phyloP scores from a whole-genome alignment of 2,888 invertebrate species.

The Oligia fasciuncula region DNA sequence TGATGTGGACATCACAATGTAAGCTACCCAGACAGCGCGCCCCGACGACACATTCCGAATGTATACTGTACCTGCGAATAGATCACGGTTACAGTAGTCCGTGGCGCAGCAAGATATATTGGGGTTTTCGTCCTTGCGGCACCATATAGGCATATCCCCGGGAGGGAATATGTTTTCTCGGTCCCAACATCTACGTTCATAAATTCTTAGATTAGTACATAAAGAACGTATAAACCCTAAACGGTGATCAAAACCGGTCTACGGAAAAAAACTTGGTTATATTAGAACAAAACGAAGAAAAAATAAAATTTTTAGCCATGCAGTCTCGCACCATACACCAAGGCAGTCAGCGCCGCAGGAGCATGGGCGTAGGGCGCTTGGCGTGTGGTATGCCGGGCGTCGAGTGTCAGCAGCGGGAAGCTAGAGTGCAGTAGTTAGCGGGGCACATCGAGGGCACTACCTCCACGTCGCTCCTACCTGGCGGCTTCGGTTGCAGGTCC shows the following conservation, averaged over 20 bases:
- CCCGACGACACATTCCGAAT: constrained; percentile 80
- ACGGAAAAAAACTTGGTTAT: constrained; percentile 80
- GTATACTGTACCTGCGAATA: constrained; percentile 83
- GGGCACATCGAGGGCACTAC: constrained; percentile 76
- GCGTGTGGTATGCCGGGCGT: constrained; percentile 60
- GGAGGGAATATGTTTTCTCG: constrained; percentile 90
- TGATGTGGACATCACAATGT: constrained; percentile 84
- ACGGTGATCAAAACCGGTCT: constrained; percentile 88
- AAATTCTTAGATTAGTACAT: constrained; percentile 78
- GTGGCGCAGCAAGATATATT: constrained; percentile 91
- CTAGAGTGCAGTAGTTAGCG: constrained; percentile 77
- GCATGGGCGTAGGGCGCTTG: constrained; percentile 61
- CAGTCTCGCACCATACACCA: constrained; percentile 82
- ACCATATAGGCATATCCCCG: constrained; percentile 91
- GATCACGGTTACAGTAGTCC: constrained; percentile 92
- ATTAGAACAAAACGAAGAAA: constrained; percentile 78
- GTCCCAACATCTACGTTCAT: constrained; percentile 91
- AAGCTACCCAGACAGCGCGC: constrained; percentile 80
- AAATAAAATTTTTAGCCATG: constrained; percentile 80
- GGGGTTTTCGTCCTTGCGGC: constrained; percentile 85
- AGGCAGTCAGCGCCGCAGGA: constrained; percentile 67
- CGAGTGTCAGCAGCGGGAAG: constrained; percentile 69
- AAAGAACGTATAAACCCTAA: constrained; percentile 66
- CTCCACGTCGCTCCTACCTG: constrained; percentile 91
- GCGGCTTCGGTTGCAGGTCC: constrained; percentile 91